Conservation (phyloP, 2,113 vertebrate genomes). For the Ceyx melanurus region DNA sequence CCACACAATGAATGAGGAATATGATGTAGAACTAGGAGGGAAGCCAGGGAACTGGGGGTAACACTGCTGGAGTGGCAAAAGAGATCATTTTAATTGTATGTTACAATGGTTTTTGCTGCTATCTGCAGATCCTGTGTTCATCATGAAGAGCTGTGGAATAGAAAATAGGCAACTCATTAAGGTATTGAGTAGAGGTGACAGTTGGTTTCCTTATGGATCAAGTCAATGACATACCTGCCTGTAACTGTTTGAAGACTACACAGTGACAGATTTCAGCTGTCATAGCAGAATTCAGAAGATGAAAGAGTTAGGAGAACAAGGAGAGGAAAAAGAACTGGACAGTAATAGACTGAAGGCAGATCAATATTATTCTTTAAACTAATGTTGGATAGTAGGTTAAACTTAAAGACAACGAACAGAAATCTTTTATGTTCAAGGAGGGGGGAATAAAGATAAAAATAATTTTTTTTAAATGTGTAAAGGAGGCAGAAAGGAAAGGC, state of each 20-base stretch:
- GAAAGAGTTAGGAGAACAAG: constrained; percentile 47
- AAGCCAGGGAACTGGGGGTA: not conserved
- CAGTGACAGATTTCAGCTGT: constrained; percentile 24
- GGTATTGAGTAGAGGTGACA: constrained; percentile 17
- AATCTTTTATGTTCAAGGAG: not conserved
- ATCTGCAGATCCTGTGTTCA: constrained; percentile 20
- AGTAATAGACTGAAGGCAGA: not conserved
- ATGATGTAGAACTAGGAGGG: not conserved
- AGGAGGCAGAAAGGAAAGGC: not conserved
- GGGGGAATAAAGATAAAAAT: not conserved
- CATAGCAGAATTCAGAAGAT: constrained; percentile 21
- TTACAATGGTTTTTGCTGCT: constrained; percentile 24
- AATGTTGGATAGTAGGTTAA: not conserved
- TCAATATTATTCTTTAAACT: constrained; percentile 7
- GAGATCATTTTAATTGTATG: not conserved
- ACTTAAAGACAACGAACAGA: not conserved
- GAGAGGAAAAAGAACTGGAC: constrained; percentile 34
- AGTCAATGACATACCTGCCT: not conserved
- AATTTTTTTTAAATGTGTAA: not conserved
- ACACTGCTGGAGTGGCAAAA: not conserved
- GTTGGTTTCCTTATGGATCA: constrained; percentile 34
- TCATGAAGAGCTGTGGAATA: not conserved
- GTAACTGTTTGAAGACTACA: constrained; percentile 41
- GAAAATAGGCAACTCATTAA: constrained; percentile 59
- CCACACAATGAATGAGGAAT: constrained; percentile 10